Base-by-base conservation (phyloP, 2,797 vertebrate species). In the Mormyrops attenuatus region DNA sequence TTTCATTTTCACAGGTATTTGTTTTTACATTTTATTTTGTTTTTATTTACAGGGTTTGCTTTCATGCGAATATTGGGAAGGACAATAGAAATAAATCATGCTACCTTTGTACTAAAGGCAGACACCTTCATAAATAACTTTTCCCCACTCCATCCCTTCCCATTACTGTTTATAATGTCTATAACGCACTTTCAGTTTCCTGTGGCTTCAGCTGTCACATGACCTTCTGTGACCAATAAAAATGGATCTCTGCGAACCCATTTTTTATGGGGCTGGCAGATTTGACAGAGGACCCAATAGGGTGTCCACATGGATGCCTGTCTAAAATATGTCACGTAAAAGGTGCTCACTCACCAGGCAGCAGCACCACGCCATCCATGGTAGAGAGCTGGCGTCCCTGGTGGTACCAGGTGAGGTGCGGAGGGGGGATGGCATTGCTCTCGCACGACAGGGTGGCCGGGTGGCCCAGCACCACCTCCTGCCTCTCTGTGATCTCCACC, bases 331-430 rank as follows among this genome's bases (percentile, higher is more conserved):
- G 2, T 87, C 47, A 5, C 30, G 63, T 30, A 52, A 26, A 17
- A 13, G 26, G 2, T 26, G 47, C 87, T 66, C 49, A 26, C 92
- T 92, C 66, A 99, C 98, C 97, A 95, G 97, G 96, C 41, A 97
- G 93, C 0, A 99, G 77, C 0, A 95, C 89, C 77, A 96, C 91
- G 22, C 97, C 95, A 0, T 96, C 95, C 0, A 93, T 26, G 0
- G 95, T 91, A 0, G 94, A 94, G 50, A 99, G 96, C 88, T 95
- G 96, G 84, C 92, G 94, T 17, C 96, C 97, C 0, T 97, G 95
- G 90, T 96, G 96, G 94, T 96, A 97, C 98, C 98, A 99, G 93
- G 94, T 97, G 92, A 99, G 95, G 60, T 92, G 94, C 0, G 97
- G 96, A 0, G 97, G 95, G 0, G 98, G 97, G 73, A 97, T 93